Evolutionary conservation across 2,797 vertebrate species (phyloP).

Genomic region (Synanceia verrucosa): DNA sequence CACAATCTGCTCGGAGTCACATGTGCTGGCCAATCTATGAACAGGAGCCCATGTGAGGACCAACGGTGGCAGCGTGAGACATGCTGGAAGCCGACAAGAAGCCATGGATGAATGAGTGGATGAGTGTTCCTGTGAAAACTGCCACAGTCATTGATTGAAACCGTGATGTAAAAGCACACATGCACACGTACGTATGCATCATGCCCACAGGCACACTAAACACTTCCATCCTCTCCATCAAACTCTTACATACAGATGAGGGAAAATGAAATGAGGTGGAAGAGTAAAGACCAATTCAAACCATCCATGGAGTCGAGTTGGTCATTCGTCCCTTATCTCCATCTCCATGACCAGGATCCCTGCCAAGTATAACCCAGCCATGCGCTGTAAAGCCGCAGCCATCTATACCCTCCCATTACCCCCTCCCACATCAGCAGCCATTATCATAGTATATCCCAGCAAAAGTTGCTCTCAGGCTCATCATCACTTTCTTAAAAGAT

Average conservation of each 20-base stretch:
- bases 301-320: constrained; percentile 79
- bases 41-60: constrained; percentile 45
- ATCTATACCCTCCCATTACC: constrained; percentile 11
- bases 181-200: constrained; percentile 7
- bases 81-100: constrained; percentile 64
- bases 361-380: constrained; percentile 56
- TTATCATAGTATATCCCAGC: constrained; percentile 31
- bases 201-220: constrained; percentile 18
- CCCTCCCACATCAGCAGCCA: constrained; percentile 44
- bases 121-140: constrained; percentile 40
- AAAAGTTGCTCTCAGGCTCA: constrained; percentile 68
- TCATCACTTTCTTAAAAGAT: constrained; percentile 30
- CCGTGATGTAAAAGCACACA: constrained; percentile 31
- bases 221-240: constrained; percentile 9
- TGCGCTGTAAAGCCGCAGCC: constrained; percentile 32
- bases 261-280: constrained; percentile 60
- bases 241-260: constrained; percentile 45
- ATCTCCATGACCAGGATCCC: constrained; percentile 72
- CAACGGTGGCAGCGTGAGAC: constrained; percentile 32
- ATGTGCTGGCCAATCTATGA: constrained; percentile 49
- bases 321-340: constrained; percentile 71
- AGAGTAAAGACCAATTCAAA: constrained; percentile 77
- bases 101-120: constrained; percentile 45
- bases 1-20: constrained; percentile 54
- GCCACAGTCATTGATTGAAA: constrained; percentile 39